Evolutionary conservation across 2,113 vertebrate species (phyloP), one percentile per base, ranked within the genome.

Genomic region (Callorhinus ursinus): DNA sequence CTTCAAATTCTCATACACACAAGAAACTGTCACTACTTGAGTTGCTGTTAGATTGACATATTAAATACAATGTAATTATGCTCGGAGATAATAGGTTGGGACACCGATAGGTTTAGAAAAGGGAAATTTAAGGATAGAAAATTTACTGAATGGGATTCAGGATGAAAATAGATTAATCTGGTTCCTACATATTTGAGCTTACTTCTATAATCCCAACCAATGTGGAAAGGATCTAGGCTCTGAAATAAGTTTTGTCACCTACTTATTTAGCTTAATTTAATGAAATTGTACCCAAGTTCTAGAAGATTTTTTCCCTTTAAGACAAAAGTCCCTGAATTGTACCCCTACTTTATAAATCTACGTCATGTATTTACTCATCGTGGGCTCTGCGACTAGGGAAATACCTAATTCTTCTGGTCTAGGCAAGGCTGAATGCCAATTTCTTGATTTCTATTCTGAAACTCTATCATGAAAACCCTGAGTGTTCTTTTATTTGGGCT

Each of bases 381-480:
- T 42, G 74, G 33, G 18, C 13, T 83, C 39, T 21, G 10, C 21
- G 46, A 91, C 36, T 49, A 80, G 5, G 3, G 15, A 28, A 49
- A 42, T 51, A 69, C 4, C 67, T 81, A 77, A 86, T 82, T 83
- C 24, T 69, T 90, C 24, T 49, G 3, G 26, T 74, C 39, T 55
- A 26, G n/a, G 7, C 22, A 93, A 72, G 28, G 22, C 16, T 84
- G 11, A 87, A 53, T 59, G 55, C 0, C 46, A 63, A 46, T 90
- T 95, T 94, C 67, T 33, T 49, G 22, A 92, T 59, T 93, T 90
- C 55, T 93, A 61, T 72, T 14, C 18, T 91, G 19, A 94, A 96
- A 86, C 42, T 84, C 46, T 85, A n/a, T 11, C 9, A 67, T 82
- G 36, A 90, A 93, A 97, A 93, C 51, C 8, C 15, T 71, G 86